Evolutionary conservation across 1,140 invertebrate genomes (phyloP).

Genomic region (Drosophila sp.): DNA sequence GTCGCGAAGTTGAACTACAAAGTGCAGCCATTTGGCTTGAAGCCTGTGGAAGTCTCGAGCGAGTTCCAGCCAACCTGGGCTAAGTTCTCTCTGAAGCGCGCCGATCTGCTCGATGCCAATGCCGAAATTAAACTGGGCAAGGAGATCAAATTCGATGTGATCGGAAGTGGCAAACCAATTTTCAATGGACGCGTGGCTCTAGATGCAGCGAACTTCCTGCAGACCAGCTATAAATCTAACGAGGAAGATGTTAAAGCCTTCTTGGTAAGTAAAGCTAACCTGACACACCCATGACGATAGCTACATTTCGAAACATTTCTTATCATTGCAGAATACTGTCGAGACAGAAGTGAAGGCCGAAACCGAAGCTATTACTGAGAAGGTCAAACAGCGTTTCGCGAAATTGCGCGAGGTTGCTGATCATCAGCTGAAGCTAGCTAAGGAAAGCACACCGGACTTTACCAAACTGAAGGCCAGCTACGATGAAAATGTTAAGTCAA

Average conservation of each 20-base stretch:
- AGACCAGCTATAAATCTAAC: slow-evolving; percentile 86
- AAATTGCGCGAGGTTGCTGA: slow-evolving; percentile 77
- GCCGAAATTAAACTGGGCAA: slow-evolving; percentile 87
- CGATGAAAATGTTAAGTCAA: slow-evolving; percentile 85
- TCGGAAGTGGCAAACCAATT: slow-evolving; percentile 85
- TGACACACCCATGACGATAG: background rate
- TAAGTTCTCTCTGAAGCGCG: slow-evolving; percentile 76
- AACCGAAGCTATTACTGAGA: slow-evolving; percentile 79
- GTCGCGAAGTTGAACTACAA: slow-evolving; percentile 55
- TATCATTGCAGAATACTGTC: slow-evolving; percentile 52
- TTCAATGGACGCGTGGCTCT: slow-evolving; percentile 85
- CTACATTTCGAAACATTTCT: background rate
- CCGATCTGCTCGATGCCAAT: slow-evolving; percentile 85
- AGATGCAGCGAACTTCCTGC: slow-evolving; percentile 87
- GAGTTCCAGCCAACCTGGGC: slow-evolving; percentile 59
- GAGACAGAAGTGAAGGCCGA: slow-evolving; percentile 69
- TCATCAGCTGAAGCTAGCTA: slow-evolving; percentile 83
- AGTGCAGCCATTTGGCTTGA: slow-evolving; percentile 54
- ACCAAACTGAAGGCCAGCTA: slow-evolving; percentile 85
- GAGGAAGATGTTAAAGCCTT: slow-evolving; percentile 86
- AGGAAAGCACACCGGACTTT: slow-evolving; percentile 86
- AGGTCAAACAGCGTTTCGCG: slow-evolving; percentile 81
- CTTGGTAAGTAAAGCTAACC: slow-evolving; percentile 83
- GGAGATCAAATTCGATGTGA: slow-evolving; percentile 85
- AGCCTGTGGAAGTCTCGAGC: slow-evolving; percentile 53